A percentile compares a stretch with the other conserved stretches of the same genome.
Conservation (phyloP, 2,113 vertebrate genomes). For the Lophochroa leadbeateri region DNA sequence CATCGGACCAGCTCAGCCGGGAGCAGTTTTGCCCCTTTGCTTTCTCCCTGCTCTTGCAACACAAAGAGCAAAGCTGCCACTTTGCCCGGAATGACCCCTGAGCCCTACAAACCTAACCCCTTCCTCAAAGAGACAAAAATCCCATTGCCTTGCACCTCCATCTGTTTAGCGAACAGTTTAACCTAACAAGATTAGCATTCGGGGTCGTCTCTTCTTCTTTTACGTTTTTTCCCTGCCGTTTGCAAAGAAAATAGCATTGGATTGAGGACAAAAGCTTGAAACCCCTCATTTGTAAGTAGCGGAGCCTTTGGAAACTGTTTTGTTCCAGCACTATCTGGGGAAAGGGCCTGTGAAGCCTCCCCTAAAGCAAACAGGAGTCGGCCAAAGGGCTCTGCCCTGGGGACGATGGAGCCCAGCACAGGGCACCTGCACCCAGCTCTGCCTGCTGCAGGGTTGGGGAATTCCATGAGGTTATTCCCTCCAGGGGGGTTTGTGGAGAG, state of each 20-base stretch:
- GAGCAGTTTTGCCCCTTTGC: neutral
- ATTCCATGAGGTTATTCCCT: neutral
- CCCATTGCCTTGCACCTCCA: conserved; percentile 45
- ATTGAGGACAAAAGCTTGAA: conserved; percentile 57
- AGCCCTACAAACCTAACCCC: conserved; percentile 46
- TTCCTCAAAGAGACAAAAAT: conserved; percentile 43
- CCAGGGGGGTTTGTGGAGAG: neutral
- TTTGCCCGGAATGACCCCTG: conserved; percentile 40
- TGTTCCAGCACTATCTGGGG: conserved; percentile 23
- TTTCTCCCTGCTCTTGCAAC: neutral
- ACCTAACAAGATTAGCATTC: conserved; percentile 72
- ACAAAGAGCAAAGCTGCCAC: conserved; percentile 59
- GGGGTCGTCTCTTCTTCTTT: conserved; percentile 39
- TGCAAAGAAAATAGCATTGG: conserved; percentile 63
- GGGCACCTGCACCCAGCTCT: neutral
- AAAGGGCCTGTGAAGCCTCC: neutral
- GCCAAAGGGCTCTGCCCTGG: neutral
- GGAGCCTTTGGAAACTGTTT: conserved; percentile 54
- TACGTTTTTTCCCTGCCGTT: neutral
- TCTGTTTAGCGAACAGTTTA: conserved; percentile 71
- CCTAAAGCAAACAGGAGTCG: neutral
- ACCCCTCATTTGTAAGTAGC: conserved; percentile 52
- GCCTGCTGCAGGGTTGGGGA: rapidly evolving
- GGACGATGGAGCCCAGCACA: neutral
- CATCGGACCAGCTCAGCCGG: neutral